Evolutionary conservation across 2,113 vertebrate species (phyloP).

Genomic region (Chaetura pelagica): DNA sequence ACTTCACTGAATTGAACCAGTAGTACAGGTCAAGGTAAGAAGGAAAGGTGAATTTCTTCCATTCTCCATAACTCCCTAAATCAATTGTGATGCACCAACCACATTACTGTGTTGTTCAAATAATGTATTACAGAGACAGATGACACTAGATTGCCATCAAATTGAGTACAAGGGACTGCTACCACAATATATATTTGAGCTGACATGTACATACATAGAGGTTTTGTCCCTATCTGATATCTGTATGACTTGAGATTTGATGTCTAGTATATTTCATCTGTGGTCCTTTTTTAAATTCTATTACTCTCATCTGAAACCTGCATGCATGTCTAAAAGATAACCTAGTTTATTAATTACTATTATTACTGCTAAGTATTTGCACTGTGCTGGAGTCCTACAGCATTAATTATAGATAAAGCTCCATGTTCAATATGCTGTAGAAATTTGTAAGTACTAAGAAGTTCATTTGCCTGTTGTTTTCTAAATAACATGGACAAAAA

Average conservation of each 20-base stretch:
- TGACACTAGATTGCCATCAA: background rate
- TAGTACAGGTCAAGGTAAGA: background rate
- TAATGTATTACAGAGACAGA: background rate
- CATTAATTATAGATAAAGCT: background rate
- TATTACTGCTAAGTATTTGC: background rate
- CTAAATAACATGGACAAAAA: background rate
- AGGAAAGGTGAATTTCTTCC: slow-evolving; percentile 5
- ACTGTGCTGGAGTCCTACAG: background rate
- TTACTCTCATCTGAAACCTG: background rate
- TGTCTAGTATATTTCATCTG: background rate
- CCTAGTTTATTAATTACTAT: background rate
- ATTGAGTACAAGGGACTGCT: background rate
- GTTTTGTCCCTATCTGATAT: background rate
- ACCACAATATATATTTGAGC: background rate
- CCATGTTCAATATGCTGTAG: background rate
- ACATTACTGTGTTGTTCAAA: background rate
- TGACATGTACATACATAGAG: background rate
- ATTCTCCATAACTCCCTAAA: background rate
- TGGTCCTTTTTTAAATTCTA: background rate
- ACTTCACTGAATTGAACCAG: background rate
- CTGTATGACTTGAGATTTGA: background rate
- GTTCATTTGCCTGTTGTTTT: background rate
- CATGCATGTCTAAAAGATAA: background rate
- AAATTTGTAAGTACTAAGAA: background rate
- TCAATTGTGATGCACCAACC: background rate